Conservation (phyloP, 2,797 vertebrate species). For the Catamblyrhynchus diadema region DNA sequence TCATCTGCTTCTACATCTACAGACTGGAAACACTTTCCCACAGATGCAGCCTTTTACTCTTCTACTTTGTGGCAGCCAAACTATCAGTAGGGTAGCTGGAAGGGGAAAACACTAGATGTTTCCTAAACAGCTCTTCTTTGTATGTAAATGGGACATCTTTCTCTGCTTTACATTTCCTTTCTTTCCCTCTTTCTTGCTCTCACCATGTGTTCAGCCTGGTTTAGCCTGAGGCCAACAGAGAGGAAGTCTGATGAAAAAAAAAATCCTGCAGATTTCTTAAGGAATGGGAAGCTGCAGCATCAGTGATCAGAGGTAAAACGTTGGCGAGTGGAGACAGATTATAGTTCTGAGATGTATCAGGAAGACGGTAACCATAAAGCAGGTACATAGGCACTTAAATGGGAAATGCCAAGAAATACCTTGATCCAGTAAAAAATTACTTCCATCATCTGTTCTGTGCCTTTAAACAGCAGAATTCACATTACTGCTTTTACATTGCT, state of each 20-base stretch:
- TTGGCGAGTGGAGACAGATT: not conserved
- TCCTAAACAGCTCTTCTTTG: slow-evolving; percentile 43
- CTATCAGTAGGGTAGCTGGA: slow-evolving; percentile 10
- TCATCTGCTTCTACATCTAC: not conserved
- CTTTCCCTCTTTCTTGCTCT: not conserved
- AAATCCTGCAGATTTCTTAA: not conserved
- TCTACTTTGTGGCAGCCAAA: not conserved
- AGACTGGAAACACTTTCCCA: not conserved
- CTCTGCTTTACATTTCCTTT: slow-evolving; percentile 54
- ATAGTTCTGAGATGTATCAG: not conserved
- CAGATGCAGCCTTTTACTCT: not conserved
- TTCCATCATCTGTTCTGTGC: not conserved
- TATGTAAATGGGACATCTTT: slow-evolving; percentile 55
- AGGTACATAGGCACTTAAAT: not conserved
- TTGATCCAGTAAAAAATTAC: not conserved
- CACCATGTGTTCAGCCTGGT: not conserved
- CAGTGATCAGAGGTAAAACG: not conserved
- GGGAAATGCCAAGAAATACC: not conserved
- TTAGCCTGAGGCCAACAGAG: slow-evolving; percentile 10
- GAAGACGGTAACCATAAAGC: not conserved
- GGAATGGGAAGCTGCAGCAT: not conserved
- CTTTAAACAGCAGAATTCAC: not conserved
- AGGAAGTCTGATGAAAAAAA: not conserved
- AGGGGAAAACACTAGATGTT: slow-evolving; percentile 21
- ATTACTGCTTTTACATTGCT: not conserved